Conservation (phyloP, 2,797 vertebrate species). For the Enteromius mattozi region DNA sequence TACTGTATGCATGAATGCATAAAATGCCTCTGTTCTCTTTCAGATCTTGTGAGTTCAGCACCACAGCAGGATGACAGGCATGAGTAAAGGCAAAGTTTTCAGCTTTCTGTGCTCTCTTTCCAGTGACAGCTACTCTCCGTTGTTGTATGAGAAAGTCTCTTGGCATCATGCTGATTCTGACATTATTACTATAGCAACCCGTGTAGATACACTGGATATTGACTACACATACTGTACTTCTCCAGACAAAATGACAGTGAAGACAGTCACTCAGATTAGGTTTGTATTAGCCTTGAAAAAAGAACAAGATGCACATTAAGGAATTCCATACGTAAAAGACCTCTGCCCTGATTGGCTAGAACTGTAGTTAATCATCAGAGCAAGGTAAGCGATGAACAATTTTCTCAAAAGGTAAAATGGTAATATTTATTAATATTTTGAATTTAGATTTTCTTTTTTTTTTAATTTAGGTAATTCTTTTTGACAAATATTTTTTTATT, state of each 20-base stretch:
- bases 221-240: neutral
- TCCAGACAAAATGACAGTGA: neutral
- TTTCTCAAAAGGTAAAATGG: neutral
- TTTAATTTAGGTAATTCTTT: too few relatives aligned
- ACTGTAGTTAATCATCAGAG: neutral
- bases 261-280: neutral
- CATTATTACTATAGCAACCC: conserved; percentile 32
- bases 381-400: neutral
- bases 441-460: neutral
- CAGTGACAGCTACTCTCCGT: conserved; percentile 26
- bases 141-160: conserved; percentile 21
- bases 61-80: conserved; percentile 24
- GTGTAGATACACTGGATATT: conserved; percentile 17
- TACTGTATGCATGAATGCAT: conserved; percentile 31
- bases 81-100: conserved; percentile 23
- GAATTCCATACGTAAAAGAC: neutral
- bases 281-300: neutral
- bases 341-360: neutral
- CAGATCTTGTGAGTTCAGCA: conserved; percentile 39
- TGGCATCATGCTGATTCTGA: conserved; percentile 29
- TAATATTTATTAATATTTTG: neutral
- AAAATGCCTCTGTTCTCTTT: conserved; percentile 29
- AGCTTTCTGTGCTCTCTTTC: conserved; percentile 17
- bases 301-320: neutral
- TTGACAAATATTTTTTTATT: too few relatives aligned